phyloP scores from a whole-genome alignment of 1,140 invertebrate species.

The Hyles vespertilio region DNA sequence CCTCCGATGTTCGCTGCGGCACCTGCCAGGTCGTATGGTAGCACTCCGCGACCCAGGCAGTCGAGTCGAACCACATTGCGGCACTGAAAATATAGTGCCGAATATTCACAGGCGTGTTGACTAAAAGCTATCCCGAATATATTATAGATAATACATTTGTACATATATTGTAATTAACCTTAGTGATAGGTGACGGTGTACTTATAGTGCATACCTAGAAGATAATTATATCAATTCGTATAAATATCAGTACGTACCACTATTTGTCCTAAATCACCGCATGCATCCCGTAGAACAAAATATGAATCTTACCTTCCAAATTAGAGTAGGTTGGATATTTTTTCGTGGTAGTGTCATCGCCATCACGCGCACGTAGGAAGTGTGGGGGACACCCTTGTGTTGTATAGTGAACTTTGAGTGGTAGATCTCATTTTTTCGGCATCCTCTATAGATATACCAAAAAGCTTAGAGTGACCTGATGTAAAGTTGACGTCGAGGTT shows the following conservation, averaged over 20 bases:
- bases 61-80: conserved; percentile 66
- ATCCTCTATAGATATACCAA: conserved; percentile 78
- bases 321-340: conserved; percentile 58
- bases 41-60: conserved; percentile 76
- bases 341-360: conserved; percentile 59
- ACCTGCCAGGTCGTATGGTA: conserved; percentile 80
- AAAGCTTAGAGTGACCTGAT: conserved; percentile 78
- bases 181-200: not conserved
- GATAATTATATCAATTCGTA: no score
- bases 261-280: conserved; percentile 19
- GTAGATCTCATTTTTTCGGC: conserved; percentile 72
- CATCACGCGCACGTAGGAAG: conserved; percentile 72
- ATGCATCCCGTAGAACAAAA: conserved; percentile 29
- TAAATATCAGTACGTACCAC: not conserved
- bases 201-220: not conserved
- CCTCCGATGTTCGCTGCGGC: conserved; percentile 43
- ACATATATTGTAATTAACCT: no score
- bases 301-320: conserved; percentile 51
- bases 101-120: no score
- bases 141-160: no score
- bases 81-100: conserved; percentile 33
- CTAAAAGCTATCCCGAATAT: no score
- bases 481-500: conserved; percentile 68
- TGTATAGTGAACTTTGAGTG: conserved; percentile 70
- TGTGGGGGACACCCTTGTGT: conserved; percentile 77